A percentile compares a stretch with the other conserved stretches of the same genome.
phyloP scores from a whole-genome alignment of 2,888 invertebrate genomes.

The Chloroclystis v-ata region DNA sequence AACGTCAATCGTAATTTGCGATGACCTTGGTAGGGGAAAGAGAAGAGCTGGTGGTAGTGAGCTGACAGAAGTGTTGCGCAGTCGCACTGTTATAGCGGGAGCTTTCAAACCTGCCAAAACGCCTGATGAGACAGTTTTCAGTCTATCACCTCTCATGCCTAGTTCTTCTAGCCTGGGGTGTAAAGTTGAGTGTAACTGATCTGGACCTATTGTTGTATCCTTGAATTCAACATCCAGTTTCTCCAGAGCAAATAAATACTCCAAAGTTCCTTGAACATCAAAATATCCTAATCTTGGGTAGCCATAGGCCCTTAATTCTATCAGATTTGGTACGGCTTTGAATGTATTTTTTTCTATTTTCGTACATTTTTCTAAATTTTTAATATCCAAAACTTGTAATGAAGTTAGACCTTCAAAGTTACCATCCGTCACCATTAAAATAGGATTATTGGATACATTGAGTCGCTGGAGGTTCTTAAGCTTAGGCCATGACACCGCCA shows the following conservation, averaged over 20 bases:
- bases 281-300: slow-evolving; percentile 89
- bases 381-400: slow-evolving; percentile 81
- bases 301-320: slow-evolving; percentile 83
- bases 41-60: slow-evolving; percentile 88
- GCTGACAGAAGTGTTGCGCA: slow-evolving; percentile 88
- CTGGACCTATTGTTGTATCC: slow-evolving; percentile 87
- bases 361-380: slow-evolving; percentile 82
- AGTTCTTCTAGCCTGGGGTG: slow-evolving; percentile 87
- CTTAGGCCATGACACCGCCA: slow-evolving; percentile 83
- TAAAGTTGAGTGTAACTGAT: slow-evolving; percentile 86
- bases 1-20: slow-evolving; percentile 86
- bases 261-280: slow-evolving; percentile 91
- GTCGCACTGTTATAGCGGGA: slow-evolving; percentile 82
- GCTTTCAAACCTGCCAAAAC: slow-evolving; percentile 89
- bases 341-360: slow-evolving; percentile 91
- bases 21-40: slow-evolving; percentile 92
- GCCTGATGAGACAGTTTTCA: slow-evolving; percentile 88
- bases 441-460: slow-evolving; percentile 91
- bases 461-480: slow-evolving; percentile 84
- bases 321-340: slow-evolving; percentile 83
- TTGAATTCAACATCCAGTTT: slow-evolving; percentile 91
- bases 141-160: slow-evolving; percentile 84
- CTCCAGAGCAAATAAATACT: slow-evolving; percentile 84
- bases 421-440: slow-evolving; percentile 84
- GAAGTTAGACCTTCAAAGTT: slow-evolving; percentile 85